Percentiles rank a stretch among this genome's conserved stretches.
These are phyloP conservation scores for Eonycteris spelaea DNA, from an alignment of 2,113 vertebrate genomes.

Conservation along the genomic window DNA sequence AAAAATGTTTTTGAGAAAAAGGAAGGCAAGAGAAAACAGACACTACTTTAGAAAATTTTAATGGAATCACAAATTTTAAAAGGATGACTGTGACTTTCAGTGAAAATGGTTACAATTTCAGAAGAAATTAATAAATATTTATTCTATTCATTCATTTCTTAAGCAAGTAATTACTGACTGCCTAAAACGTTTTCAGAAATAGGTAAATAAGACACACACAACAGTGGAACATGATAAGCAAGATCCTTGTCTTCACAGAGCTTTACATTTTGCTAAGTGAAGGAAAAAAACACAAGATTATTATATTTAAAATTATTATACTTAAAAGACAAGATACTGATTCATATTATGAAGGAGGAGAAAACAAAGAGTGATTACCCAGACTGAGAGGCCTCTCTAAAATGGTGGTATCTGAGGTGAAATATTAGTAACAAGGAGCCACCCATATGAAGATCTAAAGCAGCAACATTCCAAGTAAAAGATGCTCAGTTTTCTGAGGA, in stretches of 20 bases:
- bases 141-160: not conserved
- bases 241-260: not conserved
- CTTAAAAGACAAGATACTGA: not conserved
- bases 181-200: not conserved
- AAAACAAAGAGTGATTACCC: not conserved
- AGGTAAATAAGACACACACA: not conserved
- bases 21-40: conserved; percentile 14
- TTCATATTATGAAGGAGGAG: not conserved
- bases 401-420: not conserved
- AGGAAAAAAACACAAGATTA: not conserved
- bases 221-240: not conserved
- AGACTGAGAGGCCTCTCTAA: not conserved
- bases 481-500: conserved; percentile 29
- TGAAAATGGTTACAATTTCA: conserved; percentile 24
- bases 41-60: conserved; percentile 10
- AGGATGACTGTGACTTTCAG: not conserved
- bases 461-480: conserved; percentile 19
- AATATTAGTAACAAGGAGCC: not conserved
- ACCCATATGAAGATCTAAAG: not conserved
- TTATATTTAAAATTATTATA: not conserved
- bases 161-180: not conserved
- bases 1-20: not conserved
- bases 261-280: not conserved
- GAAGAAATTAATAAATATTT: not conserved
- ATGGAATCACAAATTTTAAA: not conserved